Evolutionary conservation across 1,140 invertebrate species (phyloP), one percentile per base, ranked within the genome.

Genomic region (Coenobita brevimanus): DNA sequence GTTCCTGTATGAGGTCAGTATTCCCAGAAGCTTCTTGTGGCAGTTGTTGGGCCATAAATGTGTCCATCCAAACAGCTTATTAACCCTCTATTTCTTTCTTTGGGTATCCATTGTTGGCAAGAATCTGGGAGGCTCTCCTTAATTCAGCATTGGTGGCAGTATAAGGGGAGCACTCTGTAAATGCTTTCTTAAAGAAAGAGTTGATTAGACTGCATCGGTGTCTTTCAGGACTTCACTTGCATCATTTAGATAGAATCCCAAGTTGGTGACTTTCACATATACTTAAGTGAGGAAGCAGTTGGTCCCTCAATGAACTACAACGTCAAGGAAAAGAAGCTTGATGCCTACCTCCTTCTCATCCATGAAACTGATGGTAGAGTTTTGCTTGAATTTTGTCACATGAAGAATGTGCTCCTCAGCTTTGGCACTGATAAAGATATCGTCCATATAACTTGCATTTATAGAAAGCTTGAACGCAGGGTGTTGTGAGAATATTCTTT

Each of bases 71-170:
- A 13, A 57, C 10, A 10, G 54, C n/a, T n/a, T n/a, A n/a, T n/a
- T n/a, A n/a, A n/a, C n/a, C 54, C 10, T 57, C 54, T n/a, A 57
- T n/a, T 57, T 57, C 54, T 10, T 57, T 57, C n/a, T 57, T 57
- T n/a, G 54, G n/a, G 54, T 57, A 57, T n/a, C 54, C 54, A n/a
- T 57, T 57, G 54, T 57, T 57, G 54, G 54, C 54, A 10, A 57
- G n/a, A 57, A 57, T 57, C 54, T 57, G 54, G 54, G 54, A 57
- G 54, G n/a, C 54, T 57, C 54, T 57, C n/a, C 54, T 10, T 10
- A 57, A n/a, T n/a, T 57, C 54, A n/a, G 54, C 54, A n/a, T 57
- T 57, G 54, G 54, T 57, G n/a, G 54, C 54, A 57, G 54, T 57
- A 10, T n/a, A 57, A 57, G 54, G 10, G 10, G n/a, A 57, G n/a